These are phyloP conservation scores for Pardalotus punctatus DNA, from an alignment of 2,113 vertebrate genomes.

Conservation along the genomic window DNA sequence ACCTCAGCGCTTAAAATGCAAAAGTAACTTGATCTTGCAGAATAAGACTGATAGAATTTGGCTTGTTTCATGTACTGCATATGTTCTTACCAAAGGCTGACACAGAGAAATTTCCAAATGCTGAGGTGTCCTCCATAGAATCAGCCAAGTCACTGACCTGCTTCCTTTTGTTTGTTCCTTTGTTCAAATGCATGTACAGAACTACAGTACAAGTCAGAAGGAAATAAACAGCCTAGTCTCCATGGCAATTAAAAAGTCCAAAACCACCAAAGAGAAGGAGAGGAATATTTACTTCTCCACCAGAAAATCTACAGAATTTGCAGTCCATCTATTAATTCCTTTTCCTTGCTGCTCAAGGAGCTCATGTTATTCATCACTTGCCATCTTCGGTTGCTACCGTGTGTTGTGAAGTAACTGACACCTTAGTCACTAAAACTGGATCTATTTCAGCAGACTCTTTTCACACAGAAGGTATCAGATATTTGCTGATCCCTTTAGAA, in stretches of 20 bases:
- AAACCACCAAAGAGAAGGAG: not conserved
- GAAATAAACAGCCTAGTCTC: not conserved
- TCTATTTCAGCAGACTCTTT: not conserved
- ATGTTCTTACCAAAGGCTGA: not conserved
- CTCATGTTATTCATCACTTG: not conserved
- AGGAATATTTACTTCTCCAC: not conserved
- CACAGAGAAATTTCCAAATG: slow-evolving; percentile 3
- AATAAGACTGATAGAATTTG: not conserved
- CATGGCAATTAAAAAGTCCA: not conserved
- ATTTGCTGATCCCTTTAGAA: not conserved
- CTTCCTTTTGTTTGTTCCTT: not conserved
- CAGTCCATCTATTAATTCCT: not conserved
- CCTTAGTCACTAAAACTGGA: not conserved
- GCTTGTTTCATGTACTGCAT: not conserved
- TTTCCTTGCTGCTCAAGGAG: not conserved
- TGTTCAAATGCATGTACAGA: not conserved
- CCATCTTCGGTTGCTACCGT: fast-evolving
- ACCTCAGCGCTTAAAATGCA: slow-evolving; percentile 68
- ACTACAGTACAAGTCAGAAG: not conserved
- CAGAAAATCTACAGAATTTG: not conserved
- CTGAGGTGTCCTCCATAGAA: not conserved
- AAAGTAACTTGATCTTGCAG: not conserved
- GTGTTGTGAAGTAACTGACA: not conserved
- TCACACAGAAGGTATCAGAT: not conserved
- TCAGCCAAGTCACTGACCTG: not conserved